phyloP scores from a whole-genome alignment of 2,113 vertebrate species.

The Varanus salvator region DNA sequence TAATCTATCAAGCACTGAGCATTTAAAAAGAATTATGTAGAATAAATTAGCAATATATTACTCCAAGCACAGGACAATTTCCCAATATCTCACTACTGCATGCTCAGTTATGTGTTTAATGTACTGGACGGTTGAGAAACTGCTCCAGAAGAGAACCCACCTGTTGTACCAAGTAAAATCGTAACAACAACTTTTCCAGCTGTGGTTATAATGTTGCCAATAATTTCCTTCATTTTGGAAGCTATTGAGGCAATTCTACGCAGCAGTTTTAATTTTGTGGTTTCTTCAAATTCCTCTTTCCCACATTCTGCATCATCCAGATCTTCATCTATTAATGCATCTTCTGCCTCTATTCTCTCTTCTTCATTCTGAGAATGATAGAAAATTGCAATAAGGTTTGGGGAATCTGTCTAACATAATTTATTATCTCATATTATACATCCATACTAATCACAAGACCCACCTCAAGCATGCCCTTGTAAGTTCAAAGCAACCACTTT shows the following conservation, averaged over 20 bases:
- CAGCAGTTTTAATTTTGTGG: conserved; percentile 88
- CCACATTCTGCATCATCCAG: conserved; percentile 85
- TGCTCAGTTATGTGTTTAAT: conserved; percentile 33
- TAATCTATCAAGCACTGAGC: background rate
- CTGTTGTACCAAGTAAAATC: conserved; percentile 91
- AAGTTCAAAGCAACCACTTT: background rate
- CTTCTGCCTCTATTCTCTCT: conserved; percentile 88
- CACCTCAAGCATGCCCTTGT: background rate
- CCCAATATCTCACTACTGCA: conserved; percentile 11
- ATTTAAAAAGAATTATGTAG: conserved; percentile 54
- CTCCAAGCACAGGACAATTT: conserved; percentile 46
- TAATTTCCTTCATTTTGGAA: conserved; percentile 91
- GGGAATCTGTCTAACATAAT: background rate
- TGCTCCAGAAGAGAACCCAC: conserved; percentile 74
- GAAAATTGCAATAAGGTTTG: fast-evolving
- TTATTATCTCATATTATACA: background rate
- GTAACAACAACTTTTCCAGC: conserved; percentile 97
- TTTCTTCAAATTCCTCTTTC: conserved; percentile 88
- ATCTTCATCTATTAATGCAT: conserved; percentile 89
- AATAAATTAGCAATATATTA: conserved; percentile 60
- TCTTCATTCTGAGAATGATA: conserved; percentile 75
- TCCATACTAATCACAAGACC: background rate
- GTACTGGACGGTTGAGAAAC: conserved; percentile 42
- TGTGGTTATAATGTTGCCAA: conserved; percentile 95
- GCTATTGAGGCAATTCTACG: conserved; percentile 86